phyloP scores from a whole-genome alignment of 1,140 invertebrate species.

The Harlomillsia oculata region DNA sequence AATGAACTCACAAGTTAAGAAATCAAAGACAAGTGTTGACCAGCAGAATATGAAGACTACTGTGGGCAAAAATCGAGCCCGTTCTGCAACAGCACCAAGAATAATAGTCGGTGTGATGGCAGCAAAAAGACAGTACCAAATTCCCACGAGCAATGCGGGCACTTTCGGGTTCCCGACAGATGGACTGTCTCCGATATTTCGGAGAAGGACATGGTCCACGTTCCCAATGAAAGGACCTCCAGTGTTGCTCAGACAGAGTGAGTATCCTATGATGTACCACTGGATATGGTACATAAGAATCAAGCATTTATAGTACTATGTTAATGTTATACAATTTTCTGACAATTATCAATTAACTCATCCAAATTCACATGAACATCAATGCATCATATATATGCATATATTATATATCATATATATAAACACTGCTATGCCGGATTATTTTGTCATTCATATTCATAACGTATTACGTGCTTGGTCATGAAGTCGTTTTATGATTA shows the following conservation, averaged over 20 bases:
- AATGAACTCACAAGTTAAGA: constrained; percentile 21
- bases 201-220: constrained; percentile 24
- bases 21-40: constrained; percentile 28
- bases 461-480: no score
- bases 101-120: constrained; percentile 35
- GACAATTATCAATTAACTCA: background rate
- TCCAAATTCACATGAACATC: background rate
- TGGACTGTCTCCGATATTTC: constrained; percentile 17
- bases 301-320: no score
- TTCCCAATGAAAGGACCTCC: constrained; percentile 27
- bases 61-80: constrained; percentile 19
- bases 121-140: constrained; percentile 33
- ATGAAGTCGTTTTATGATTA: no score
- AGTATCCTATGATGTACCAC: constrained; percentile 33
- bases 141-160: constrained; percentile 24
- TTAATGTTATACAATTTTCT: no score
- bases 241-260: constrained; percentile 26
- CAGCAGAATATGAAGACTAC: constrained; percentile 28
- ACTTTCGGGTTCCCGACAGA: constrained; percentile 14
- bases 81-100: constrained; percentile 26
- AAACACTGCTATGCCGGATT: background rate
- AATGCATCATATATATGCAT: no score
- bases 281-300: constrained; percentile 5
- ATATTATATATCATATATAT: background rate
- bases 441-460: background rate